phyloP scores from a whole-genome alignment of 2,113 vertebrate species.

The Tricholaema leucomelas region DNA sequence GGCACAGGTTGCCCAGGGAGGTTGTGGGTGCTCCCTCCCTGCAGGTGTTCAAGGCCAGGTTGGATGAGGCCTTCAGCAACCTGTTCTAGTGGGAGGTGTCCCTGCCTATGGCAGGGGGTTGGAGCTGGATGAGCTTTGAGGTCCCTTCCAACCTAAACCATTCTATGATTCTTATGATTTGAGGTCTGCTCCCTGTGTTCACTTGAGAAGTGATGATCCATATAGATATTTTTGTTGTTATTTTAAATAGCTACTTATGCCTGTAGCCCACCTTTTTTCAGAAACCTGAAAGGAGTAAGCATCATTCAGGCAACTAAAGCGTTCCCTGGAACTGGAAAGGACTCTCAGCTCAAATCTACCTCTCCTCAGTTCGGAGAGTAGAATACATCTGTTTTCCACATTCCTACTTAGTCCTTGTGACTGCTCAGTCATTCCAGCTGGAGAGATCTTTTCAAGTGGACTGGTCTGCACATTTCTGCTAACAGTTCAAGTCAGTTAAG shows the following conservation, averaged over 20 bases:
- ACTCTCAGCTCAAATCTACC: neutral
- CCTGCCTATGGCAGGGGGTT: too few relatives aligned
- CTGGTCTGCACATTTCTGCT: neutral
- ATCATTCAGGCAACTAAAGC: neutral
- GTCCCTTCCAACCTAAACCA: too few relatives aligned
- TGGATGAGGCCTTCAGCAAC: too few relatives aligned
- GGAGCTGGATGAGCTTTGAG: too few relatives aligned
- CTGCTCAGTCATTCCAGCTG: neutral
- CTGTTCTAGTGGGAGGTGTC: too few relatives aligned
- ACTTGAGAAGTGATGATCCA: neutral
- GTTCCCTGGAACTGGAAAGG: neutral
- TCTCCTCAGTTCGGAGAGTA: neutral
- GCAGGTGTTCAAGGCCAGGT: too few relatives aligned
- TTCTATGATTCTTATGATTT: neutral
- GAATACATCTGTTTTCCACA: neutral
- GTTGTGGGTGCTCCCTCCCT: too few relatives aligned
- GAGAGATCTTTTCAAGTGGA: neutral
- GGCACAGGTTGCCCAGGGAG: too few relatives aligned
- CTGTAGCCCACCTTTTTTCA: neutral
- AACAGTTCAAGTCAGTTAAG: neutral
- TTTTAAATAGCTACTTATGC: neutral
- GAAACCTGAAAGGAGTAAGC: neutral
- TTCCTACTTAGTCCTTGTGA: fast-evolving
- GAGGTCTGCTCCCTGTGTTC: neutral
- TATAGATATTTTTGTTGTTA: neutral